These are phyloP conservation scores for Aphis gossypii DNA, from an alignment of 1,140 invertebrate species.

Conservation along the genomic window DNA sequence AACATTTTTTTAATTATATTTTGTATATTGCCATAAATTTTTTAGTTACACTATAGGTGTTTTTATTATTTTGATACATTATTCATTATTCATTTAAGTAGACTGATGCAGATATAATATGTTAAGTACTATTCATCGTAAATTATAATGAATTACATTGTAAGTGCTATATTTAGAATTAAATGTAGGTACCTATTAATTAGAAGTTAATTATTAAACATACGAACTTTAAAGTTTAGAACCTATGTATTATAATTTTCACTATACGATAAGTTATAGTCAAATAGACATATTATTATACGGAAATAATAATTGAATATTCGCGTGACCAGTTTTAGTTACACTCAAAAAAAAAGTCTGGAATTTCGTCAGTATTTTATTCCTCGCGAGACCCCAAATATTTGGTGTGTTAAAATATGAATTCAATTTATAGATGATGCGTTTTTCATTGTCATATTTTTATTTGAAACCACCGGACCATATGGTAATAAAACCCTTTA, in stretches of 20 bases:
- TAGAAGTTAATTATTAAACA: neutral
- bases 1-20: neutral
- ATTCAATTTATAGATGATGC: neutral
- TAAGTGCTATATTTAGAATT: neutral
- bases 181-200: neutral
- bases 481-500: neutral
- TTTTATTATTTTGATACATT: neutral
- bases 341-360: neutral
- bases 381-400: neutral
- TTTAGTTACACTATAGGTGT: neutral
- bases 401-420: neutral
- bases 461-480: neutral
- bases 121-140: neutral
- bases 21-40: neutral
- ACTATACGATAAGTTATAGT: neutral
- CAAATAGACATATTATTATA: neutral
- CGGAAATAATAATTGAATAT: neutral
- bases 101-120: neutral
- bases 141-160: neutral
- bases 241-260: neutral
- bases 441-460: constrained; percentile 42
- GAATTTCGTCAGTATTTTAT: neutral
- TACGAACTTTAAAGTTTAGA: neutral
- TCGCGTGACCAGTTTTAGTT: neutral
- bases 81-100: neutral